phyloP scores from a whole-genome alignment of 2,113 vertebrate species.

The Bolborhynchus lineola region DNA sequence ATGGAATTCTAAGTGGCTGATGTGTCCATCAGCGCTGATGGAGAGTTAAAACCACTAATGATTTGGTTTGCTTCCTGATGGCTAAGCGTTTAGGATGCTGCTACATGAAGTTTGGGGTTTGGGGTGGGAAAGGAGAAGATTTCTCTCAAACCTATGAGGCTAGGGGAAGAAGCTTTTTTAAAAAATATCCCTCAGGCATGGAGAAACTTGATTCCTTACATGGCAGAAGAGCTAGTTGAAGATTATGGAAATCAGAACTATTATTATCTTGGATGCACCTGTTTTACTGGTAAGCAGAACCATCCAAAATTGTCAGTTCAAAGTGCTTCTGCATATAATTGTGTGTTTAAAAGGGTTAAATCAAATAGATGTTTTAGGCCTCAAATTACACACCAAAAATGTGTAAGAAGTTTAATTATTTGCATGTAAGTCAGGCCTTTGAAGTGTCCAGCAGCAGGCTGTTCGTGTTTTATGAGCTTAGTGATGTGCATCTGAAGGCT shows the following conservation, averaged over 20 bases:
- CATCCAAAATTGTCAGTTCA: not conserved
- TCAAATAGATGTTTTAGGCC: not conserved
- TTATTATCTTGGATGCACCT: not conserved
- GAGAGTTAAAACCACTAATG: not conserved
- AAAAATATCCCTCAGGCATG: not conserved
- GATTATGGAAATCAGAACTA: not conserved
- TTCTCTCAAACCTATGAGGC: not conserved
- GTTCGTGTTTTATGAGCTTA: not conserved
- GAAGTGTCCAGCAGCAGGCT: not conserved
- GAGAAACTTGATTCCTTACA: not conserved
- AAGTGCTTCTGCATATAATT: not conserved
- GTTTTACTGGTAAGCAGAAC: conserved; percentile 21
- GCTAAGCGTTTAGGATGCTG: not conserved
- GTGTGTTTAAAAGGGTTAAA: not conserved
- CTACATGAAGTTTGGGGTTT: not conserved
- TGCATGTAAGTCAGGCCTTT: not conserved
- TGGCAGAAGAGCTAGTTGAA: not conserved
- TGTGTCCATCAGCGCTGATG: not conserved
- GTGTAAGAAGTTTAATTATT: not conserved
- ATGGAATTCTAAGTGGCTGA: not conserved
- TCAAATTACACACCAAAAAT: not conserved
- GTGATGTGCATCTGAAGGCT: not conserved
- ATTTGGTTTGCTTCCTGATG: not conserved
- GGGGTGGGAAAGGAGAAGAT: not conserved
- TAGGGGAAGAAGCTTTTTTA: not conserved